Evolutionary conservation across 2,113 vertebrate genomes (phyloP).

Genomic region (Leptobrachium ailaonicum): DNA sequence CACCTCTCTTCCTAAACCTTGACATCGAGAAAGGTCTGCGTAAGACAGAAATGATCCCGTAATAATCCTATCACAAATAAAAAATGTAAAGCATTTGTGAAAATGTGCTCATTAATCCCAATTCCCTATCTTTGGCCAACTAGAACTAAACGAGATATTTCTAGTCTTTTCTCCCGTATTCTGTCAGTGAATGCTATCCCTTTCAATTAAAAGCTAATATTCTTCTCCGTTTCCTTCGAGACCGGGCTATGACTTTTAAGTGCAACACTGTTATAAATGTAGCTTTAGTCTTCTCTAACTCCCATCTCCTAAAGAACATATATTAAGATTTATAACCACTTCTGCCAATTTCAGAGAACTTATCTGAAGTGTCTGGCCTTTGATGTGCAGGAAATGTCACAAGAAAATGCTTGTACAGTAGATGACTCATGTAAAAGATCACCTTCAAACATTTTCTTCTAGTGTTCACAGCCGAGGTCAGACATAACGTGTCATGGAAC

Average conservation of each 20-base stretch:
- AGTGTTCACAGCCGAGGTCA: not conserved
- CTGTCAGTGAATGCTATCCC: no score
- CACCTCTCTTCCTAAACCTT: no score
- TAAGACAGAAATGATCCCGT: no score
- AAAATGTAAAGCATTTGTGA: no score
- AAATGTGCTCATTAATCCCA: no score
- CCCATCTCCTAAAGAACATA: not conserved
- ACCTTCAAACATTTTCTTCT: not conserved
- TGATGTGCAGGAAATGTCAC: conserved; percentile 5
- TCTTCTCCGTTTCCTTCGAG: no score
- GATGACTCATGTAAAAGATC: not conserved
- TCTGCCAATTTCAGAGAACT: not conserved
- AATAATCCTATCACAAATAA: no score
- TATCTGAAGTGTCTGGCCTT: conserved; percentile 1
- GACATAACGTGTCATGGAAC: not conserved
- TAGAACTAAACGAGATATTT: no score
- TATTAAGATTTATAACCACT: not conserved
- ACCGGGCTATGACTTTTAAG: not conserved
- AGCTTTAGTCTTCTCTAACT: not conserved
- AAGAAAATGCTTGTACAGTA: not conserved
- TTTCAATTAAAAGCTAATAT: no score
- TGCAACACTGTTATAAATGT: not conserved
- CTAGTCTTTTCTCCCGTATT: no score
- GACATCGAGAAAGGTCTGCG: no score
- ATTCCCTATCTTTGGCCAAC: no score